Base-by-base conservation (phyloP, 2,113 vertebrate genomes). In the Monopterus albus region DNA sequence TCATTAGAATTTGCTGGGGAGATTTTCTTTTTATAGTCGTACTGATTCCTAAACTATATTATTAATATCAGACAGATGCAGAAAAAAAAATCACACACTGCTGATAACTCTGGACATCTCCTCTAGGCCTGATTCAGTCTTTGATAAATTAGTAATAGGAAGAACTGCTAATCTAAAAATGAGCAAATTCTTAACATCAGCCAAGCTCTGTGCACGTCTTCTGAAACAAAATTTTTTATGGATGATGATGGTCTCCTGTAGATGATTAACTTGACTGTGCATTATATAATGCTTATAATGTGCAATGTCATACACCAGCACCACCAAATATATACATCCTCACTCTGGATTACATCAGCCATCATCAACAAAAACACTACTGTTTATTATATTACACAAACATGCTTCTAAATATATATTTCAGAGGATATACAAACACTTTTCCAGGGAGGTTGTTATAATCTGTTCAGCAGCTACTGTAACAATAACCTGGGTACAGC, bases 271-370 rank as follows among this genome's bases (percentile, higher is more conserved):
- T 31, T 31, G 29, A n/a, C n/a, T n/a, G n/a, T n/a, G n/a, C n/a
- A n/a, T n/a, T n/a, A n/a, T n/a, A n/a, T 9, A 39, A 4, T 25
- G 42, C 28, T 11, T 39, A 61, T 52, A 46, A 31, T 45, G 15
- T 25, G 59, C 26, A 45, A 23, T 3, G 12, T 40, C 43, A 56
- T 12, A 49, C 18, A 17, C 47, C 12, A 26, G 12, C 25, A 21
- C n/a, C n/a, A n/a, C n/a, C n/a, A n/a, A n/a, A n/a, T n/a, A 33
- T 14, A 38, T 12, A 21, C 29, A 43, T 42, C 25, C 7, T 26
- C 29, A 23, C 47, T 49, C 23, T 43, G 18, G 39, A 70, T 82
- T 73, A 66, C n/a, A n/a, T n/a, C n/a, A n/a, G n/a, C n/a, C n/a
- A n/a, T n/a, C n/a, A n/a, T n/a, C n/a, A 26, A 35, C 51, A 58